phyloP scores from a whole-genome alignment of 2,888 invertebrate species.

The Pogonocherus hispidulus region DNA sequence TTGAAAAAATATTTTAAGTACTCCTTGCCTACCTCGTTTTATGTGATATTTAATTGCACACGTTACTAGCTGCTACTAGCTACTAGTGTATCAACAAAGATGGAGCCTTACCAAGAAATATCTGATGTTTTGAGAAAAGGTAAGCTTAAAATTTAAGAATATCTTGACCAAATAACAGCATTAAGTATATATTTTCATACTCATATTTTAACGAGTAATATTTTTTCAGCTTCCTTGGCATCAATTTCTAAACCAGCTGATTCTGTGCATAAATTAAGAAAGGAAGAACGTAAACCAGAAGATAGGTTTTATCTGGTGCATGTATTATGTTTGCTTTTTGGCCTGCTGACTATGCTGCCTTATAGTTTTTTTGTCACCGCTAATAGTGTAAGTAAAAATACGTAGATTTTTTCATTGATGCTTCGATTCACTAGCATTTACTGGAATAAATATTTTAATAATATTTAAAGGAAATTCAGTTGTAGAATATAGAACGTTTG shows the following conservation, averaged over 20 bases:
- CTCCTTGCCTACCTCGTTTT: too few species aligned
- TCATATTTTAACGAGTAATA: too few species aligned
- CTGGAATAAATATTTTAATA: too few species aligned
- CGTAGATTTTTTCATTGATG: not conserved
- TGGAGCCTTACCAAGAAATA: not conserved
- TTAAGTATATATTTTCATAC: too few species aligned
- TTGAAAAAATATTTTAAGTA: too few species aligned
- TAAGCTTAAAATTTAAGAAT: too few species aligned
- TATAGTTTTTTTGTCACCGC: slow-evolving; percentile 47
- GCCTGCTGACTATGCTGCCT: slow-evolving; percentile 47
- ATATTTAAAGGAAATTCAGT: too few species aligned
- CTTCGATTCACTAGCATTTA: too few species aligned
- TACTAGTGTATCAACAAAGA: not conserved
- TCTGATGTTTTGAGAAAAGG: not conserved
- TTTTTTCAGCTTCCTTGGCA: not conserved
- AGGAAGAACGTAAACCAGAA: slow-evolving; percentile 26
- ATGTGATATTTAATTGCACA: too few species aligned
- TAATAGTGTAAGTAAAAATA: slow-evolving; percentile 46
- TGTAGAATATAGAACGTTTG: too few species aligned
- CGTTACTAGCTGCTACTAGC: too few species aligned
- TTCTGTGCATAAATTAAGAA: not conserved
- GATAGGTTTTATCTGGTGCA: slow-evolving; percentile 42
- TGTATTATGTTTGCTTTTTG: slow-evolving; percentile 42
- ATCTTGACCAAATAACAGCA: too few species aligned
- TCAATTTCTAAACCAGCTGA: not conserved